Evolutionary conservation across 2,113 vertebrate species (phyloP).

Genomic region (Python bivittatus): DNA sequence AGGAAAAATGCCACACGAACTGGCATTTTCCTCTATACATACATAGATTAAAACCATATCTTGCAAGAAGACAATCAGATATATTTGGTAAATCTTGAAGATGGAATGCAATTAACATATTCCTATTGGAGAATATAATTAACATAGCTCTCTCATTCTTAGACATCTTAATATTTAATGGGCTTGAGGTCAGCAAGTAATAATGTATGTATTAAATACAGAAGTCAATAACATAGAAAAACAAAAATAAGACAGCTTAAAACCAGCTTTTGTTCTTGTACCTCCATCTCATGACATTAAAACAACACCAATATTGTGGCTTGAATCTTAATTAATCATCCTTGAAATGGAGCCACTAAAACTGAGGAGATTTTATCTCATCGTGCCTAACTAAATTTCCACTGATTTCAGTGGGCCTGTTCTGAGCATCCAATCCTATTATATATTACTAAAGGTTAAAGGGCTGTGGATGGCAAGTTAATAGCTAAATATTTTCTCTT

Average conservation of each 20-base stretch:
- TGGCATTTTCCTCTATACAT: neutral
- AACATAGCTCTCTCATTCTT: neutral
- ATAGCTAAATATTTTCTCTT: neutral
- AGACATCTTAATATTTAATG: neutral
- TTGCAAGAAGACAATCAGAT: neutral
- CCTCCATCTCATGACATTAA: neutral
- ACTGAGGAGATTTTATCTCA: neutral
- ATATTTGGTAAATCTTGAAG: neutral
- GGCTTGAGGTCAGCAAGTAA: neutral
- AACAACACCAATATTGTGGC: neutral
- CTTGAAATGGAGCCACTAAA: neutral
- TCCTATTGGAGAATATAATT: neutral
- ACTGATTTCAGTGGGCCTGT: neutral
- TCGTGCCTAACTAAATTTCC: neutral
- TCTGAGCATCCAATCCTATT: neutral
- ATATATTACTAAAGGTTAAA: neutral
- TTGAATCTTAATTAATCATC: neutral
- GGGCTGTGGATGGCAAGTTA: neutral
- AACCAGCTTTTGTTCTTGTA: neutral
- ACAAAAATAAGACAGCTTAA: neutral
- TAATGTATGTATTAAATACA: neutral
- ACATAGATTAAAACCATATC: neutral
- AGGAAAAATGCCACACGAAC: neutral
- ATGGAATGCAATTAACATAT: neutral
- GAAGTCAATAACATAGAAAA: neutral